Evolutionary conservation across 2,113 vertebrate species (phyloP), one percentile per base, ranked within the genome.

Genomic region (Orycteropus afer): DNA sequence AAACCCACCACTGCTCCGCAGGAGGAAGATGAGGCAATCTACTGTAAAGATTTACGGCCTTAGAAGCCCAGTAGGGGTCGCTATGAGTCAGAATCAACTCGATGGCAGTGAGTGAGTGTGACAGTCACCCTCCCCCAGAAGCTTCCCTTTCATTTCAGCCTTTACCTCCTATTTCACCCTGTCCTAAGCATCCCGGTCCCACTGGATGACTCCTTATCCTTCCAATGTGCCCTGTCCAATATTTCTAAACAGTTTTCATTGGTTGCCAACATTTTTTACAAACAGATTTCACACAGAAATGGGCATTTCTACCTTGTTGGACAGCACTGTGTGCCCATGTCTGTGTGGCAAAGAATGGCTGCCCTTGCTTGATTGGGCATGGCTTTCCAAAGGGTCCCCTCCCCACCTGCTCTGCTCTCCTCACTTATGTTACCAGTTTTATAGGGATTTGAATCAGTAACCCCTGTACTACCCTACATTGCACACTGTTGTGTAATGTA

Each of bases 231-330:
- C n/a, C 3, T 65, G 3, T 65, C 65, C 71, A 57, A 25, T 53
- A 94, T 95, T 92, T 88, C 74, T 74, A 90, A 95, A 90, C 42
- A 32, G 1, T 86, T 82, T 86, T 61, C 42, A 13, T 90, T 86
- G 17, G 14, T 73, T 95, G 65, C n/a, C 78, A 94, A 51, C n/a
- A 20, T 74, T 85, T 92, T 89, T 82, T 53, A 83, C 76, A 71
- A 91, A 47, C 18, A n/a, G 32, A 85, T 95, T 91, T 89, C 59
- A 69, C 61, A 42, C 20, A 90, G 61, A 86, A 88, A 71, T 83
- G 63, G 81, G 25, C 25, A 40, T 94, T 42, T 84, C 51, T 78
- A 22, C 67, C 59, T 89, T 86, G 47, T 89, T 32, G 55, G 47
- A 63, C 34, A 96, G 76, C 29, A 32, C 88, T 76, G 71, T 82